Evolutionary conservation across 2,113 vertebrate genomes (phyloP).

Genomic region (Mohoua ochrocephala): DNA sequence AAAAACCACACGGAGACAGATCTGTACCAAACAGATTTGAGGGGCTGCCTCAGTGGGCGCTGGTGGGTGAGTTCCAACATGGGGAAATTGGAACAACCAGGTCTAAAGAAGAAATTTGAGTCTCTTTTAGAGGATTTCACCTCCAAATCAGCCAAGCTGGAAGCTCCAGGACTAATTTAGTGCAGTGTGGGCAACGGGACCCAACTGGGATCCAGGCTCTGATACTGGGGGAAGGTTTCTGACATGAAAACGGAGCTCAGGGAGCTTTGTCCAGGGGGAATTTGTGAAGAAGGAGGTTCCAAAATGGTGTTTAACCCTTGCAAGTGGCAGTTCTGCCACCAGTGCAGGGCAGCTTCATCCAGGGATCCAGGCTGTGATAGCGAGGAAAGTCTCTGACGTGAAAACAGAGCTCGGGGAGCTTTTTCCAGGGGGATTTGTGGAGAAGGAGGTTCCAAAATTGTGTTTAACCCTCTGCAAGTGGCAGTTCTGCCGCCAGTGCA

Average conservation of each 20-base stretch:
- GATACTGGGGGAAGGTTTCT: neutral
- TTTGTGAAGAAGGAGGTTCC: neutral
- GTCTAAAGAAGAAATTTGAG: neutral
- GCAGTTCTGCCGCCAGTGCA: accelerated
- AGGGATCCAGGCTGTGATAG: neutral
- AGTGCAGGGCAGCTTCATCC: too few species aligned
- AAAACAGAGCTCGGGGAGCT: neutral
- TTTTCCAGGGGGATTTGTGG: neutral
- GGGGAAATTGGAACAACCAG: neutral
- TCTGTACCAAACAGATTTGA: neutral
- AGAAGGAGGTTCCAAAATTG: neutral
- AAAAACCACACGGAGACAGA: neutral
- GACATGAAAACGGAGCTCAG: neutral
- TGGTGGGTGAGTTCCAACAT: neutral
- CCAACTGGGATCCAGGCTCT: neutral
- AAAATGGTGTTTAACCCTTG: neutral
- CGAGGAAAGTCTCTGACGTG: accelerated
- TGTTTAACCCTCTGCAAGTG: neutral
- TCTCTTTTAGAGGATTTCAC: neutral
- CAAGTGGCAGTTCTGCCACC: neutral
- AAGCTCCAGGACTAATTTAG: neutral
- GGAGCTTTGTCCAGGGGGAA: neutral
- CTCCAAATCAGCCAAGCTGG: neutral
- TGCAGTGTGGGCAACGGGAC: accelerated
- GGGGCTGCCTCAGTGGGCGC: neutral